Evolutionary conservation across 1,140 invertebrate species (phyloP).

Genomic region (Drosophila ironensis): DNA sequence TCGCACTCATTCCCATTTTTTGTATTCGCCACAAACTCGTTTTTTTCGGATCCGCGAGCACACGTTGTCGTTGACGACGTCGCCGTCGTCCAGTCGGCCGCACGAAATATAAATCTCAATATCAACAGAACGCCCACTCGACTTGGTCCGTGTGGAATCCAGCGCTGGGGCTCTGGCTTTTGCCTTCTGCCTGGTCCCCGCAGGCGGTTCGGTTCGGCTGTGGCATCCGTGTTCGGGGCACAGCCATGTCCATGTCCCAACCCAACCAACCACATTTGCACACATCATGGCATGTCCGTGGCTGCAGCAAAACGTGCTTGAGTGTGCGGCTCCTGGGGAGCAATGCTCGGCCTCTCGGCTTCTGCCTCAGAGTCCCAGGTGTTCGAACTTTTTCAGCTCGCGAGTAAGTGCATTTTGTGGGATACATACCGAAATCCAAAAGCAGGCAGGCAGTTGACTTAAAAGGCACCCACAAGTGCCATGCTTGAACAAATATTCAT

Average conservation of each 20-base stretch:
- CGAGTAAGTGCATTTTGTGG: not conserved
- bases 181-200: conserved; percentile 11
- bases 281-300: conserved; percentile 10
- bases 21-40: conserved; percentile 58
- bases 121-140: conserved; percentile 48
- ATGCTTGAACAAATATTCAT: not conserved
- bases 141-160: conserved; percentile 35
- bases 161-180: conserved; percentile 17
- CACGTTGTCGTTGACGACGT: no score
- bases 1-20: conserved; percentile 16
- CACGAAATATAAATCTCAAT: conserved; percentile 14
- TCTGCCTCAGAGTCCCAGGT: conserved; percentile 34
- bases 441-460: conserved; percentile 1
- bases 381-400: conserved; percentile 65
- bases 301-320: conserved; percentile 8
- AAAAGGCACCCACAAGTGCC: not conserved
- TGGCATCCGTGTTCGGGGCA: conserved; percentile 27
- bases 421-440: not conserved
- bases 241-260: no score
- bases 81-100: conserved; percentile 17
- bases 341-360: conserved; percentile 61
- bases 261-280: not conserved
- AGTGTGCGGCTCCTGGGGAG: conserved; percentile 26
- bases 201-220: no score
- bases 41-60: conserved; percentile 29